phyloP scores from a whole-genome alignment of 2,113 vertebrate species.

The Mohoua ochrocephala region DNA sequence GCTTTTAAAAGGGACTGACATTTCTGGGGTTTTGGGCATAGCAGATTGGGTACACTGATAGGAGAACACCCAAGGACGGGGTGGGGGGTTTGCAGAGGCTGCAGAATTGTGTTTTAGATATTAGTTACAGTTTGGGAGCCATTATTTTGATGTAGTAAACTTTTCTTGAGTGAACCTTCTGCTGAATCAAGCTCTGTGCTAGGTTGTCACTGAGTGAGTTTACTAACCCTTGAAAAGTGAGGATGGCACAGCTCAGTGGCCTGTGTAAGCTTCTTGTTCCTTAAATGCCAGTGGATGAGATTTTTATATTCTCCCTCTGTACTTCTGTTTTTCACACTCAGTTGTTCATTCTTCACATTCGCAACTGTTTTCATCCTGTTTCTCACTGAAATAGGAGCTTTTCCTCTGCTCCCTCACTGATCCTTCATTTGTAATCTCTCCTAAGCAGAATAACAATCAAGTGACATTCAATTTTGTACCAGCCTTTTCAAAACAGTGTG shows the following conservation, averaged over 20 bases:
- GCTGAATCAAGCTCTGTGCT: neutral
- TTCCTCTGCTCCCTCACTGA: neutral
- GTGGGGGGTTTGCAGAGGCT: neutral
- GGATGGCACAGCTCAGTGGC: neutral
- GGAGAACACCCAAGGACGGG: neutral
- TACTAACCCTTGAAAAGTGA: neutral
- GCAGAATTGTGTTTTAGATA: neutral
- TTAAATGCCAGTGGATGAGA: neutral
- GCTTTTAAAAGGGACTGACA: neutral
- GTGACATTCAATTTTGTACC: neutral
- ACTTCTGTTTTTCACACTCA: neutral
- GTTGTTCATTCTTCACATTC: neutral
- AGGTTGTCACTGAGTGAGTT: neutral
- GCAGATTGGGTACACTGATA: neutral
- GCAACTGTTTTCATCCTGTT: neutral
- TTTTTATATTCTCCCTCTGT: neutral
- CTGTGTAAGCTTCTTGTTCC: neutral
- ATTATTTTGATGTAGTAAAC: neutral
- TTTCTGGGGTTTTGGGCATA: neutral
- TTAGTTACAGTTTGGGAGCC: neutral
- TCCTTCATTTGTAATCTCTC: neutral
- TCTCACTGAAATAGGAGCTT: neutral
- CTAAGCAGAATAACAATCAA: slow-evolving; percentile 8
- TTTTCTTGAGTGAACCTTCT: neutral
- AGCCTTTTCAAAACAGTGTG: neutral